These are phyloP conservation scores for Heterotis niloticus DNA, from an alignment of 2,113 vertebrate genomes.

Conservation along the genomic window DNA sequence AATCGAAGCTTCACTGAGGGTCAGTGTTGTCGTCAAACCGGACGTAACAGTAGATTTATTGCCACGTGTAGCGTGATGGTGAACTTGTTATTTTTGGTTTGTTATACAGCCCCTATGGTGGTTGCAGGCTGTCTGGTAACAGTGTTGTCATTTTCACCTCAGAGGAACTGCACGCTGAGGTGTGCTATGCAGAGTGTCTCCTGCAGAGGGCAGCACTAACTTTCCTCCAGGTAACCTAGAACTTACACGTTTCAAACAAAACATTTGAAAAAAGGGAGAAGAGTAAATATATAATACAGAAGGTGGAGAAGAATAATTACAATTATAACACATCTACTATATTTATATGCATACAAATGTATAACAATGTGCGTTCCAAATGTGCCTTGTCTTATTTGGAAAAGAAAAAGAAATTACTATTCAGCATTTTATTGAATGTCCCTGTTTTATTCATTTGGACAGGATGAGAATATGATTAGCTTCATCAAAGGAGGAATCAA, in stretches of 20 bases:
- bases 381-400: background rate
- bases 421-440: background rate
- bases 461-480: constrained; percentile 83
- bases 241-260: background rate
- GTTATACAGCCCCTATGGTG: background rate
- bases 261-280: background rate
- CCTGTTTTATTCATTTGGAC: constrained; percentile 14
- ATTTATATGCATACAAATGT: background rate
- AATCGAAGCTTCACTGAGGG: constrained; percentile 87
- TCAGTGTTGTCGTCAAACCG: constrained; percentile 50
- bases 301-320: no score
- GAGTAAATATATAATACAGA: no score
- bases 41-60: background rate
- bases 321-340: no score
- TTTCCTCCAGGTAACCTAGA: constrained; percentile 82
- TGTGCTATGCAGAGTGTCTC: constrained; percentile 95
- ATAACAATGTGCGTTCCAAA: background rate
- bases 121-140: constrained; percentile 22
- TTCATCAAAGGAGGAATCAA: constrained; percentile 71
- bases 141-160: constrained; percentile 35
- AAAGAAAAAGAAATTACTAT: background rate
- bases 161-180: constrained; percentile 97
- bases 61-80: background rate
- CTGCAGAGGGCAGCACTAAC: constrained; percentile 95
- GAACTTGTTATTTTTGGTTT: background rate